Evolutionary conservation across 2,888 invertebrate species (phyloP).

Genomic region (Sialis fuliginosa): DNA sequence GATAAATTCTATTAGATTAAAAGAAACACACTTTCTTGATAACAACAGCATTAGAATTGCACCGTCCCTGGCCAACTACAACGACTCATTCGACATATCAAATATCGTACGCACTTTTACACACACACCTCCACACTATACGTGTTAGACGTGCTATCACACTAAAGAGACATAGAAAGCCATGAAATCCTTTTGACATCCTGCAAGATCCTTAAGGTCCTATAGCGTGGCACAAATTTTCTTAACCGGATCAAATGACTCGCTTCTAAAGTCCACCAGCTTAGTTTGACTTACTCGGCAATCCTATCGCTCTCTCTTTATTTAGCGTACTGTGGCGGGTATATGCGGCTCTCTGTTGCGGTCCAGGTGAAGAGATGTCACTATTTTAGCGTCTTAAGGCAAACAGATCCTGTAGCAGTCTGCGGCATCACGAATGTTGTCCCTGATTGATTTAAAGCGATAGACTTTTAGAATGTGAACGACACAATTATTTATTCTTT

Average conservation of each 20-base stretch:
- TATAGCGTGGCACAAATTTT: constrained; percentile 20
- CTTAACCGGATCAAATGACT: constrained; percentile 25
- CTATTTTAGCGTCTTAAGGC: not conserved
- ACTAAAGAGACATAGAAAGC: not conserved
- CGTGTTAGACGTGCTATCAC: not conserved
- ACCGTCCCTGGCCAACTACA: too few relatives aligned
- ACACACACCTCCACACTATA: not conserved
- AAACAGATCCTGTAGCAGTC: not conserved
- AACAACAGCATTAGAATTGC: too few relatives aligned
- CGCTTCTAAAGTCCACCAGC: constrained; percentile 22
- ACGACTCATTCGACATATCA: too few relatives aligned
- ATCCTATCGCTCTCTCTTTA: constrained; percentile 9
- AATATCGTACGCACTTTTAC: not conserved
- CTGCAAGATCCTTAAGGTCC: constrained; percentile 6
- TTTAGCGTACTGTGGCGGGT: not conserved
- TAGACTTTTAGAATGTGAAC: not conserved
- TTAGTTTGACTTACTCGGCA: constrained; percentile 21
- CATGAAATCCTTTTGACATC: constrained; percentile 1
- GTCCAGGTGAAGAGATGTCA: not conserved
- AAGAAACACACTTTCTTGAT: too few relatives aligned
- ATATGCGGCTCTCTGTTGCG: not conserved
- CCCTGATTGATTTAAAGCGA: not conserved
- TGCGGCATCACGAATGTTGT: not conserved
- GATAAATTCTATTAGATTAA: too few relatives aligned
- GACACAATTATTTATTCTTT: too few relatives aligned